Percentiles rank a stretch among this genome's conserved stretches.
Evolutionary conservation across 2,888 invertebrate species (phyloP).

Genomic region (Callyntrura sp.): DNA sequence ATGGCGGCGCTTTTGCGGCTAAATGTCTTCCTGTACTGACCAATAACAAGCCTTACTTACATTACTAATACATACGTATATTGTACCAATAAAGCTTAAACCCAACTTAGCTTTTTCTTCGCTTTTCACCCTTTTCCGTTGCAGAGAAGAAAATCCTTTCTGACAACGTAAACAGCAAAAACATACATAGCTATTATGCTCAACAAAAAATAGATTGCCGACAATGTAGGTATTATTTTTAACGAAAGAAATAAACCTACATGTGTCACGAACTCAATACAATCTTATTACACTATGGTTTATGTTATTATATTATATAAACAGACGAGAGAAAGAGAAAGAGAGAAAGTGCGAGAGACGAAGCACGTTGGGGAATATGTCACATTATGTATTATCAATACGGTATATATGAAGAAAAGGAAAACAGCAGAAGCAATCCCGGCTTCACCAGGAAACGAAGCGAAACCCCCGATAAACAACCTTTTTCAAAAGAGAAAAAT

Average conservation of each 20-base stretch:
- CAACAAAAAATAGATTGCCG: not conserved
- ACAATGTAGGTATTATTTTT: conserved; percentile 19
- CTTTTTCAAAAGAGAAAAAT: conserved; percentile 27
- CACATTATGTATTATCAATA: conserved; percentile 50
- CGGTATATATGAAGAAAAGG: not conserved
- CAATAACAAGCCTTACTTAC: not conserved
- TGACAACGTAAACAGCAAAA: conserved; percentile 9
- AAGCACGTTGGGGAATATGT: conserved; percentile 49
- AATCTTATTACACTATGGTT: conserved; percentile 24
- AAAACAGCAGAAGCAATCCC: conserved; percentile 37
- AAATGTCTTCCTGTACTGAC: conserved; percentile 19
- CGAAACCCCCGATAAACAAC: conserved; percentile 42
- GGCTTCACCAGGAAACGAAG: not conserved
- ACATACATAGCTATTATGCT: conserved; percentile 24
- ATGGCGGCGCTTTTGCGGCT: not conserved
- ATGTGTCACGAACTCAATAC: conserved; percentile 21
- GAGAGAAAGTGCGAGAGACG: not conserved
- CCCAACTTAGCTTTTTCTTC: not conserved
- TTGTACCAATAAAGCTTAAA: not conserved
- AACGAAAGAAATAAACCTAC: conserved; percentile 8
- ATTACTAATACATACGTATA: not conserved
- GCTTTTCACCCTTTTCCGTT: conserved; percentile 11
- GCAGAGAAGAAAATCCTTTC: conserved; percentile 20
- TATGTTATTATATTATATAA: conserved; percentile 9
- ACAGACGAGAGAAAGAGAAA: not conserved